Percentiles rank a stretch among this genome's conserved stretches.
Evolutionary conservation across 2,797 vertebrate species (phyloP).

Genomic region (Odontamblyopus lacepedii): DNA sequence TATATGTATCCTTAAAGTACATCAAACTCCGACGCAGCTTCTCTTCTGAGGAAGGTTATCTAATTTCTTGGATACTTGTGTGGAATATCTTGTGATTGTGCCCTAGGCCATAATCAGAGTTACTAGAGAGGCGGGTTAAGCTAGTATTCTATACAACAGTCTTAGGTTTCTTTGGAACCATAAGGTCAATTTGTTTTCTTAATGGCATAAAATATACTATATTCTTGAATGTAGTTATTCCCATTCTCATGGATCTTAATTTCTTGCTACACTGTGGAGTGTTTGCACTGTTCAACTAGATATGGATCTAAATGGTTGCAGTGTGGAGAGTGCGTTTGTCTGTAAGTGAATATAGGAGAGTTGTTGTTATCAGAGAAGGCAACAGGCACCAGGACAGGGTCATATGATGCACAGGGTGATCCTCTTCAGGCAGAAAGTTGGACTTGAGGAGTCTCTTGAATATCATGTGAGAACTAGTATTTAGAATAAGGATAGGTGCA

Average conservation of each 20-base stretch:
- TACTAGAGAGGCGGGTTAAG: slow-evolving; percentile 44
- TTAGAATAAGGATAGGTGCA: slow-evolving; percentile 71
- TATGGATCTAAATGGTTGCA: slow-evolving; percentile 5
- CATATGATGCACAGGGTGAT: slow-evolving; percentile 78
- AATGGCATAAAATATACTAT: slow-evolving; percentile 20
- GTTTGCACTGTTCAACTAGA: background rate
- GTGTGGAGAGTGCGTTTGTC: slow-evolving; percentile 22
- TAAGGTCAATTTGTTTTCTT: slow-evolving; percentile 20
- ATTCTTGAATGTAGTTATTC: background rate
- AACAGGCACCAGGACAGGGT: slow-evolving; percentile 58
- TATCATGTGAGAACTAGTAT: slow-evolving; percentile 78
- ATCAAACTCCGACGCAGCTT: background rate
- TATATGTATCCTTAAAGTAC: background rate
- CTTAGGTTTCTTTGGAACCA: slow-evolving; percentile 52
- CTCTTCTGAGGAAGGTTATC: slow-evolving; percentile 32
- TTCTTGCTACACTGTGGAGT: background rate
- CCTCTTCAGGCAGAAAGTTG: slow-evolving; percentile 70
- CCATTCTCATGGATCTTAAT: background rate
- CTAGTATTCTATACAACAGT: slow-evolving; percentile 45
- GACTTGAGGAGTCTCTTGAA: slow-evolving; percentile 78
- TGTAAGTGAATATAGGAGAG: slow-evolving; percentile 24
- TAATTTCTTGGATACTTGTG: slow-evolving; percentile 40
- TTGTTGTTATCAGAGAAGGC: slow-evolving; percentile 52
- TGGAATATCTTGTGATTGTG: slow-evolving; percentile 70
- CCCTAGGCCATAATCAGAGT: slow-evolving; percentile 58